Evolutionary conservation across 30 jellyfish, hydroid and myxozoan genomes (phyloP).

Genomic region (Turritopsis dohrnii): DNA sequence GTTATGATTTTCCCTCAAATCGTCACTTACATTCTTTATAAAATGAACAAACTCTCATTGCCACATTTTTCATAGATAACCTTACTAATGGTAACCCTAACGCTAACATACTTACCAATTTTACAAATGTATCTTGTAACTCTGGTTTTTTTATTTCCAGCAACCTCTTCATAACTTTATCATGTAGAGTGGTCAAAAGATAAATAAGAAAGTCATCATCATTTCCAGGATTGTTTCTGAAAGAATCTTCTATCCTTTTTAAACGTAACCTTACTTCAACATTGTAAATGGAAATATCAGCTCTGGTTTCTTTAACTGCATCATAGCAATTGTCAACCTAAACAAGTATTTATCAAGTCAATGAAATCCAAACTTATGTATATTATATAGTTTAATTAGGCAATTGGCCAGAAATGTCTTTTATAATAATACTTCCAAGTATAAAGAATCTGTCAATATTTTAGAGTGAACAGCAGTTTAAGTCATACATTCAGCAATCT

Average conservation of each 20-base stretch:
- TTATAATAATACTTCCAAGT: too few species aligned
- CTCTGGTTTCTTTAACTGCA: too few species aligned
- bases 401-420: too few species aligned
- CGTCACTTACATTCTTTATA: too few species aligned
- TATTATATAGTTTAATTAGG: too few species aligned
- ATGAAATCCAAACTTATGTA: too few species aligned
- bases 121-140: neutral
- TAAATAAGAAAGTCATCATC: neutral
- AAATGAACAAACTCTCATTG: neutral
- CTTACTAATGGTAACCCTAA: too few species aligned
- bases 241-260: neutral
- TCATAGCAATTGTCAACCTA: neutral
- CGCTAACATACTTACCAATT: neutral
- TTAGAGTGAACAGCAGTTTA: too few species aligned
- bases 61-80: too few species aligned
- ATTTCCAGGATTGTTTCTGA: neutral
- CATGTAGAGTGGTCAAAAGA: neutral
- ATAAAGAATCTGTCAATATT: too few species aligned
- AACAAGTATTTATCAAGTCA: neutral
- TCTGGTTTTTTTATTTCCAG: neutral
- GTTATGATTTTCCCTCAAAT: too few species aligned
- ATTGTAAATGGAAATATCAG: neutral
- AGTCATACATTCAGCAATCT: too few species aligned
- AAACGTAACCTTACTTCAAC: neutral
- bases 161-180: neutral